A percentile compares a stretch with the other conserved stretches of the same genome.
Evolutionary conservation across 1,140 invertebrate genomes (phyloP).

Genomic region (Protaetia brevitarsis): DNA sequence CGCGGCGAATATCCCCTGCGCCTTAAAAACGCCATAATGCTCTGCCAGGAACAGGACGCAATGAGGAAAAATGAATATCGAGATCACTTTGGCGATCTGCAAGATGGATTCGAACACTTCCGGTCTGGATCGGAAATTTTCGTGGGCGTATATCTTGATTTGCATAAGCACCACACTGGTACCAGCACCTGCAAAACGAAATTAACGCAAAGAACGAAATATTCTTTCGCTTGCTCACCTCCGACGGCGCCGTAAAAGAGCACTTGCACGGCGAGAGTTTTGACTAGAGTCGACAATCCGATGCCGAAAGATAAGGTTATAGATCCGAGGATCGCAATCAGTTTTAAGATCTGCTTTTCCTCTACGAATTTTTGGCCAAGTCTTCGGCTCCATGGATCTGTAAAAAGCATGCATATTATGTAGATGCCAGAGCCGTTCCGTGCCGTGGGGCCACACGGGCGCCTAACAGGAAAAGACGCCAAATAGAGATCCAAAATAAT

Average conservation of each 20-base stretch:
- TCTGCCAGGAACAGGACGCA: neutral
- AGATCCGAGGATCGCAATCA: neutral
- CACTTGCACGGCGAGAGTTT: neutral
- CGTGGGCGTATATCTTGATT: neutral
- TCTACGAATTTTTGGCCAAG: neutral
- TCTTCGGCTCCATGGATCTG: slow-evolving; percentile 18
- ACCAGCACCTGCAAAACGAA: neutral
- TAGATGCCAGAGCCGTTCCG: too few species aligned
- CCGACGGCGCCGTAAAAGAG: slow-evolving; percentile 5
- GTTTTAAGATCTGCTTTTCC: neutral
- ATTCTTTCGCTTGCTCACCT: neutral
- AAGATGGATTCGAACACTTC: neutral
- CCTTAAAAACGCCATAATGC: neutral
- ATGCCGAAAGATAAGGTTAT: neutral
- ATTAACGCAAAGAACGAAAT: neutral
- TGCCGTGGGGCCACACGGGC: too few species aligned
- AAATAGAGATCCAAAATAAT: too few species aligned
- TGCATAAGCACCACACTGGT: neutral
- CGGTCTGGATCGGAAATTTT: slow-evolving; percentile 13
- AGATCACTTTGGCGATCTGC: slow-evolving; percentile 1
- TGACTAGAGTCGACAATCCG: neutral
- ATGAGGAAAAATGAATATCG: slow-evolving; percentile 2
- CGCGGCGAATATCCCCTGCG: neutral
- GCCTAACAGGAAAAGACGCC: too few species aligned
- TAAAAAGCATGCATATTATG: neutral